These are phyloP conservation scores for Darevskia nairensis DNA, from an alignment of 2,797 vertebrate species.

Conservation along the genomic window DNA sequence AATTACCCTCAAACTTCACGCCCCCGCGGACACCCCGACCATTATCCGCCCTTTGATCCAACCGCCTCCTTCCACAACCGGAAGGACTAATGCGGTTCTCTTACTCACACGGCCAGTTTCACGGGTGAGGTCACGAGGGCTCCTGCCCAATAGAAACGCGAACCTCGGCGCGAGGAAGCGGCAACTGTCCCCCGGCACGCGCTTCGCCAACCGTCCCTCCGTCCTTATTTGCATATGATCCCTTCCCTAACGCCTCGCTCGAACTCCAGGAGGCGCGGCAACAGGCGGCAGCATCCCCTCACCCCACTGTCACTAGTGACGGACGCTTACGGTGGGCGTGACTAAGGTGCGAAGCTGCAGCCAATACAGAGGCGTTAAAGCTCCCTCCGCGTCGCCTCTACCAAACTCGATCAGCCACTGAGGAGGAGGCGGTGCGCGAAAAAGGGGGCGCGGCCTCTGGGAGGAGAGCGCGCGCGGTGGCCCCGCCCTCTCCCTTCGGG, in stretches of 20 bases:
- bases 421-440: neutral
- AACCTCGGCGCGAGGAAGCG: rapidly evolving
- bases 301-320: neutral
- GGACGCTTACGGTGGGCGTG: neutral
- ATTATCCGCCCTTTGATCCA: neutral
- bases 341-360: neutral
- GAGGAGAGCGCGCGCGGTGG: neutral
- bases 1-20: neutral
- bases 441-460: neutral
- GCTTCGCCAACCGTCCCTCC: too few relatives aligned
- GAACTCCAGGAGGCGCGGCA: neutral
- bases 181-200: conserved; percentile 21
- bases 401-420: neutral
- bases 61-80: neutral
- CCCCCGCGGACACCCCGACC: neutral
- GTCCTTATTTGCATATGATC: neutral
- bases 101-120: neutral
- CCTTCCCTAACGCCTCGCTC: neutral
- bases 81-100: neutral
- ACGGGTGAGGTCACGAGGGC: conserved; percentile 39
- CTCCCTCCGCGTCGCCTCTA: too few relatives aligned
- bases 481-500: neutral
- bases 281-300: neutral
- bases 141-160: conserved; percentile 37
- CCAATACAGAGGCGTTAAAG: conserved; percentile 42